A percentile compares a stretch with the other conserved stretches of the same genome.
Evolutionary conservation across 2,113 vertebrate species (phyloP).

Genomic region (Clarias batrachus): DNA sequence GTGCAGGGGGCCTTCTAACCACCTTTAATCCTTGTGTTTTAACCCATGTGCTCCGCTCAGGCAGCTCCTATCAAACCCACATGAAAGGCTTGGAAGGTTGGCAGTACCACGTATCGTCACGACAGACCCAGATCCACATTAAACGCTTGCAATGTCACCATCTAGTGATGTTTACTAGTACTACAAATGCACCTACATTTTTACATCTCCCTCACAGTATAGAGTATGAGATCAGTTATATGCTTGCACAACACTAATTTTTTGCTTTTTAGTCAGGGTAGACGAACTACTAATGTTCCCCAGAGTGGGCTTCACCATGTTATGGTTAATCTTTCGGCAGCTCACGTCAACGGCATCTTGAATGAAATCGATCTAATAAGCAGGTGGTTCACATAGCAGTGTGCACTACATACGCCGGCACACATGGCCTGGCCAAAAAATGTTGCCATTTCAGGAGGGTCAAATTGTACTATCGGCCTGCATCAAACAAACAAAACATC

Average conservation of each 20-base stretch:
- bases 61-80: constrained; percentile 15
- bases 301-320: neutral
- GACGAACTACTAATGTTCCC: neutral
- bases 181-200: neutral
- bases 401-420: too few species aligned
- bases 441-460: too few species aligned
- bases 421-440: too few species aligned
- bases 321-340: too few species aligned
- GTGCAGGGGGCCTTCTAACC: neutral
- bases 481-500: too few species aligned
- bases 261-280: neutral
- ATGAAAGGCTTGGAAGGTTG: constrained; percentile 32
- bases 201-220: neutral
- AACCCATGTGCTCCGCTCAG: neutral
- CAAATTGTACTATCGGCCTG: too few species aligned
- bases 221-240: neutral
- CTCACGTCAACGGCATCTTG: too few species aligned
- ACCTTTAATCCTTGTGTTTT: neutral
- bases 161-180: constrained; percentile 1
- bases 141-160: neutral
- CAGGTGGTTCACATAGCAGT: too few species aligned
- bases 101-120: neutral
- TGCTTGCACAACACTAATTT: neutral
- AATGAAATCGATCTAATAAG: too few species aligned
- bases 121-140: neutral